These are phyloP conservation scores for Mus spretus DNA, from an alignment of 2,797 vertebrate species.

Conservation along the genomic window DNA sequence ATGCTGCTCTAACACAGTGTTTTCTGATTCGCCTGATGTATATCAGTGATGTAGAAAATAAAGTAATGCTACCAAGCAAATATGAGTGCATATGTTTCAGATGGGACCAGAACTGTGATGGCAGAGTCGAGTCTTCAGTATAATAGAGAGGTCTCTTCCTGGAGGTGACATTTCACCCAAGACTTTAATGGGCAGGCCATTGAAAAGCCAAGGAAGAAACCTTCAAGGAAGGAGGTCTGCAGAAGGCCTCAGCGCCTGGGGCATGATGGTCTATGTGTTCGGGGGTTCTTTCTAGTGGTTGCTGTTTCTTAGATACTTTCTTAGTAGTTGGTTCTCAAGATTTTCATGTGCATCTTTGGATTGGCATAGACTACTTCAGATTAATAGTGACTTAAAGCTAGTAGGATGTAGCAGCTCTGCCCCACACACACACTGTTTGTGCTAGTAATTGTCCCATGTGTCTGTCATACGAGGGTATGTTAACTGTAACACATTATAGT, in stretches of 20 bases:
- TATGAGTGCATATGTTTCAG: neutral
- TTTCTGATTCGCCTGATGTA: neutral
- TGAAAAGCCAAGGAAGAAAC: neutral
- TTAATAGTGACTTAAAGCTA: conserved; percentile 21
- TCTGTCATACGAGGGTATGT: neutral
- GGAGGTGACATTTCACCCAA: neutral
- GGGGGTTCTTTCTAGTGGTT: neutral
- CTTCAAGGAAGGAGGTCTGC: neutral
- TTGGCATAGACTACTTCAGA: neutral
- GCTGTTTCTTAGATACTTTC: neutral
- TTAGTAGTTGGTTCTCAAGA: neutral
- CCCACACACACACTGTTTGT: neutral
- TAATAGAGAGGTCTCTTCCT: neutral
- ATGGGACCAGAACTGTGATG: neutral
- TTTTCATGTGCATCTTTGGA: conserved; percentile 2
- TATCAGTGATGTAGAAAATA: neutral
- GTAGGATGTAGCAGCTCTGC: neutral
- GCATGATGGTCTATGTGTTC: neutral
- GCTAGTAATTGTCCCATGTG: neutral
- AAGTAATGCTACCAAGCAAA: neutral
- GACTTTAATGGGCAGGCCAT: neutral
- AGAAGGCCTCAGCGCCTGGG: neutral
- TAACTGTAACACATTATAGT: neutral
- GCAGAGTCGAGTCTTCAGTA: neutral
- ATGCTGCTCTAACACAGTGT: neutral